These are phyloP conservation scores for Drosophila quadrilineata DNA, from an alignment of 1,140 invertebrate genomes.

Conservation along the genomic window DNA sequence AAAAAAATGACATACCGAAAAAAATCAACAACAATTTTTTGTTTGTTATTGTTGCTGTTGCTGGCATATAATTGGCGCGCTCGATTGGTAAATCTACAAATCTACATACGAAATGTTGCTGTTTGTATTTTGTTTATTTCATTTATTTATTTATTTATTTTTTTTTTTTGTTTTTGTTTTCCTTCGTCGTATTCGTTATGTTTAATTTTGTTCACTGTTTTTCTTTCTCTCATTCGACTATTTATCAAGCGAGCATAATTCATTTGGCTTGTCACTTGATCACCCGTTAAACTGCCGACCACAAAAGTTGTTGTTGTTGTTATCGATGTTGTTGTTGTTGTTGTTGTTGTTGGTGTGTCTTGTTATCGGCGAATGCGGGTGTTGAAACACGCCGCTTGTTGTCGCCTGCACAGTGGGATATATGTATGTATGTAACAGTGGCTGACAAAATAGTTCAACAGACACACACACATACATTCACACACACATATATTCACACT, in stretches of 20 bases:
- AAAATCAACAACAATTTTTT: too few species aligned
- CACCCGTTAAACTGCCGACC: conserved; percentile 24
- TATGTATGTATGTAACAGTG: too few species aligned
- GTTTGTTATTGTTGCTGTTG: conserved; percentile 30
- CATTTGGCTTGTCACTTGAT: conserved; percentile 39
- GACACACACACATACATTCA: too few species aligned
- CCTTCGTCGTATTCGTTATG: too few species aligned
- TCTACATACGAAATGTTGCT: conserved; percentile 54
- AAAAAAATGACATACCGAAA: too few species aligned
- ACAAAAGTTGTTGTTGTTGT: conserved; percentile 1
- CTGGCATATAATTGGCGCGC: conserved; percentile 61
- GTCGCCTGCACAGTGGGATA: conserved; percentile 38
- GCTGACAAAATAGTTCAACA: too few species aligned
- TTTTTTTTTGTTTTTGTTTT: too few species aligned
- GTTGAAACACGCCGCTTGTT: conserved; percentile 59
- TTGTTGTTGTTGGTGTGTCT: conserved; percentile 23
- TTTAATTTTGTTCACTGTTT: too few species aligned
- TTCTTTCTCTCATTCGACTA: too few species aligned
- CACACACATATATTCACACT: too few species aligned
- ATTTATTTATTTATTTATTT: too few species aligned
- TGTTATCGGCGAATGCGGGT: conserved; percentile 57
- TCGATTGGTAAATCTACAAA: conserved; percentile 61
- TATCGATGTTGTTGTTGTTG: not conserved
- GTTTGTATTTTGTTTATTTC: conserved; percentile 32
- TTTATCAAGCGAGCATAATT: conserved; percentile 24